phyloP scores from a whole-genome alignment of 2,113 vertebrate genomes.

The Coptodon bakossiorum region DNA sequence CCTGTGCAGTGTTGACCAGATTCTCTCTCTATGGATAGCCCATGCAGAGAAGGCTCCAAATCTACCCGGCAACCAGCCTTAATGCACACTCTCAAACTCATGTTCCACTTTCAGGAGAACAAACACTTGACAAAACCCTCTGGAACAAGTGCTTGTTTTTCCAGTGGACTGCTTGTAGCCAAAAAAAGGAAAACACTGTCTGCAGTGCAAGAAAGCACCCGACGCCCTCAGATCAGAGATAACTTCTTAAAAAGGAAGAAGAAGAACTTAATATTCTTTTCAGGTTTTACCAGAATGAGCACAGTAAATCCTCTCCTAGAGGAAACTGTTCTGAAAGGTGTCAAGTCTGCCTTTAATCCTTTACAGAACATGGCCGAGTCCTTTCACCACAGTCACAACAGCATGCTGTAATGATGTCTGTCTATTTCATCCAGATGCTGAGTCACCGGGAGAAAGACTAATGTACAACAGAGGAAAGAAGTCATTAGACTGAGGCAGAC shows the following conservation, averaged over 20 bases:
- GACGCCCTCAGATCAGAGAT: background rate
- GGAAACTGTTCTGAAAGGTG: background rate
- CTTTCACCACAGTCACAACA: background rate
- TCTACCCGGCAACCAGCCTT: conserved; percentile 6
- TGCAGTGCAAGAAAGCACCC: background rate
- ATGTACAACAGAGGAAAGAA: background rate
- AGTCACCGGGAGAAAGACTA: background rate
- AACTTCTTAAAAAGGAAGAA: background rate
- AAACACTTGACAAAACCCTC: conserved; percentile 37
- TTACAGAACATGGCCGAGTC: background rate
- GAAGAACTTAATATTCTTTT: background rate
- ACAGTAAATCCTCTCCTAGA: background rate
- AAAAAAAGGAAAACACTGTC: background rate
- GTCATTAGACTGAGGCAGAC: background rate
- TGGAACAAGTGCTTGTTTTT: conserved; percentile 8
- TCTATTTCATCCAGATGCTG: background rate
- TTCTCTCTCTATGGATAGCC: background rate
- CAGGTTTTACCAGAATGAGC: background rate
- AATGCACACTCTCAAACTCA: background rate
- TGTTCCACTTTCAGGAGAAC: background rate
- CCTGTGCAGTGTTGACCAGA: background rate
- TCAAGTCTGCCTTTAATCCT: background rate
- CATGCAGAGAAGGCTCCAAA: background rate
- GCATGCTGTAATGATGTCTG: background rate
- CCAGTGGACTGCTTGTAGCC: background rate